Evolutionary conservation across 2,888 invertebrate species (phyloP), one percentile per base, ranked within the genome.

Genomic region (Andrena praecox): DNA sequence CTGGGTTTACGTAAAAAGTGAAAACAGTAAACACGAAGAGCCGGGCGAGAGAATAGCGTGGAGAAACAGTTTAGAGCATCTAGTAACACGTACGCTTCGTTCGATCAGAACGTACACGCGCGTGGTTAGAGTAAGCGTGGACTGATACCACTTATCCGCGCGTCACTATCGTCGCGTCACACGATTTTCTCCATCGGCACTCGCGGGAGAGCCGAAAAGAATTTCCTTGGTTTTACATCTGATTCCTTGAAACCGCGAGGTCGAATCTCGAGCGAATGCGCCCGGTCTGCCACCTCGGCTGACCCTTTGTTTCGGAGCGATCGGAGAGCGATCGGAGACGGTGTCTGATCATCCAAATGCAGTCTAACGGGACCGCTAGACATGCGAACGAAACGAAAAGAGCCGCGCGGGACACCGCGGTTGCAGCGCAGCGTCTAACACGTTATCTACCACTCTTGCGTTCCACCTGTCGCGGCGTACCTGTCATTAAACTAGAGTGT

Each of bases 91-190:
- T 24, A 54, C 29, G 56, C 12, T 31, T 73, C 52, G 63, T 10
- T 20, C 50, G 74, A 35, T 62, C 52, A 0, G 10, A 52, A 20
- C 42, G 66, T 64, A 16, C 24, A 60, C 20, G 67, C 72, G 77
- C 73, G 72, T 75, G 77, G 35, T 56, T 80, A 68, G 77, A 88
- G 87, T 80, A 80, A 86, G 71, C 84, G 76, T 80, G 86, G 77
- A 42, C 80, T 67, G 86, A 87, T 80, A 87, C 73, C 85, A 56
- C 69, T 69, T 76, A 76, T 73, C 76, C 71, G 35, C 67, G 27
- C 72, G 74, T 75, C 83, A 70, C 63, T 87, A 85, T 79, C 77
- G 56, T 54, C 78, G 54, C 24, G 71, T 71, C 77, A 27, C 72
- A 77, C 68, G 33, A 86, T 88, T 86, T 83, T 80, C 80, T 59